Evolutionary conservation across 1,140 invertebrate species (phyloP), one percentile per base, ranked within the genome.

Genomic region (Nasonia longicornis): DNA sequence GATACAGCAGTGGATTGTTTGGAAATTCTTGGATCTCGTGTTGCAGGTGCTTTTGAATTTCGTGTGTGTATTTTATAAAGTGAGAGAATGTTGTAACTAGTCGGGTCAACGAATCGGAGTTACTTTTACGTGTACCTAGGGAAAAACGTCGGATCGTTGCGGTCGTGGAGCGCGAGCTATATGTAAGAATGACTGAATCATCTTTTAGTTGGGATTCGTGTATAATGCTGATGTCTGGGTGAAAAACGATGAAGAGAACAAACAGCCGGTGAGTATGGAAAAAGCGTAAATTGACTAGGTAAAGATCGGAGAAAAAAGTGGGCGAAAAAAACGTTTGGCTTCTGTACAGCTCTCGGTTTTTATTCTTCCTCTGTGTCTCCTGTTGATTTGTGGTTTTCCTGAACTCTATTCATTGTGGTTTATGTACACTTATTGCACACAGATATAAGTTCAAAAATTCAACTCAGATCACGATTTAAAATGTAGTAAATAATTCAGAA

Each of bases 201-300:
- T 58, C 52, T 58, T 58, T 16, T 16, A 58, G 52, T 58, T 58
- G 52, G 52, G 52, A 58, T n/a, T 58, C 52, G 52, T 58, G 4
- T 16, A 58, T n/a, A n/a, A 58, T 58, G 52, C 52, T 58, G 26
- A 26, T 26, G 20, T n/a, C 52, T 58, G 16, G 38, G 20, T 58
- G 52, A 58, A 58, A 58, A 58, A 58, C 52, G 52, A 58, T n/a
- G 52, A 58, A 58, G 52, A 58, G 52, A 58, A 58, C 52, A 58
- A 58, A 58, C 52, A 58, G 52, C 52, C 20, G 52, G 52, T 0
- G 52, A 14, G 20, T 58, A 58, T 58, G 52, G 52, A 58, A 58
- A 58, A 58, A 58, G 52, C 52, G 52, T 58, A 58, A 58, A 58
- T 58, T 58, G 52, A 58, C 52, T 58, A 58, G 52, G 52, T 58